Evolutionary conservation across 2,113 vertebrate species (phyloP).

Genomic region (Trematomus loennbergii): DNA sequence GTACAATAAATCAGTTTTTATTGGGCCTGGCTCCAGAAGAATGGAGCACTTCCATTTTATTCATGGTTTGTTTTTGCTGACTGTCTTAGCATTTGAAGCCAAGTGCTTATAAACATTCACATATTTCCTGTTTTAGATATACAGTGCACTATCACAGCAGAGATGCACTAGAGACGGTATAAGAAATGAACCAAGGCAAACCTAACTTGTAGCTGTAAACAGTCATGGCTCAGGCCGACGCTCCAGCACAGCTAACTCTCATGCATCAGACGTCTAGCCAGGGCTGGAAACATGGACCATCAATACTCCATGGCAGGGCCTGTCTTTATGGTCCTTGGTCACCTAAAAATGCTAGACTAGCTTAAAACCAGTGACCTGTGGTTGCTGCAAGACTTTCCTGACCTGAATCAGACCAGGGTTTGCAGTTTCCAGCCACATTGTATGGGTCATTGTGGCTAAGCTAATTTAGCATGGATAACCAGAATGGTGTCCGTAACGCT

Average conservation of each 20-base stretch:
- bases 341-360: constrained; percentile 35
- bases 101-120: constrained; percentile 36
- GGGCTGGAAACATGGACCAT: constrained; percentile 20
- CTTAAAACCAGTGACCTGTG: constrained; percentile 31
- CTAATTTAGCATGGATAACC: constrained; percentile 51
- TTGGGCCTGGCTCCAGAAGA: constrained; percentile 14
- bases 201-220: constrained; percentile 51
- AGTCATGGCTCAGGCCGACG: constrained; percentile 33
- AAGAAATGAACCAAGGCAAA: constrained; percentile 50
- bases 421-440: neutral
- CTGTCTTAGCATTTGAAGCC: constrained; percentile 29
- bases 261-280: constrained; percentile 47
- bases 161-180: constrained; percentile 48
- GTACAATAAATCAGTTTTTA: constrained; percentile 11
- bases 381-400: neutral
- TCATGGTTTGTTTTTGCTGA: neutral
- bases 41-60: neutral
- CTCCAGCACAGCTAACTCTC: constrained; percentile 39
- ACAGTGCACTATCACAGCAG: constrained; percentile 48
- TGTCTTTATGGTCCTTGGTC: neutral
- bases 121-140: constrained; percentile 36
- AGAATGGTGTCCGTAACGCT: constrained; percentile 6
- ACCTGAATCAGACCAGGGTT: constrained; percentile 4
- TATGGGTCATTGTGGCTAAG: constrained; percentile 34
- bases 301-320: neutral